A percentile compares a stretch with the other conserved stretches of the same genome.
Conservation (phyloP, 2,113 vertebrate genomes). For the Panthera tigris region DNA sequence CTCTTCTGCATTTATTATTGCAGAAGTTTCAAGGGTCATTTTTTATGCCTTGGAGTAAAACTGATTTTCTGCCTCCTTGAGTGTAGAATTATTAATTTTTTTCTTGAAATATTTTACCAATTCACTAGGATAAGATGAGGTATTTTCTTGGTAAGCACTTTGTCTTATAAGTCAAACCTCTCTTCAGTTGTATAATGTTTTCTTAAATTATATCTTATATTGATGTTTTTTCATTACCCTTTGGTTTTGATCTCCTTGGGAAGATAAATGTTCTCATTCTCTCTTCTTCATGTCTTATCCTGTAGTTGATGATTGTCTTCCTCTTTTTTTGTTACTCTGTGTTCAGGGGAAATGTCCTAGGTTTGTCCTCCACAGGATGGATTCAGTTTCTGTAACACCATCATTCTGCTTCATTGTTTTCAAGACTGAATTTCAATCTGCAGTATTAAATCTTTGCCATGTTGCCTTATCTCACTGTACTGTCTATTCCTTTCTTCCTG, state of each 20-base stretch:
- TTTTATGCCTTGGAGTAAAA: not conserved
- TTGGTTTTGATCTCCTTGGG: not conserved
- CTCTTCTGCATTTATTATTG: not conserved
- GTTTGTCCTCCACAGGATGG: not conserved
- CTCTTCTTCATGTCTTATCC: not conserved
- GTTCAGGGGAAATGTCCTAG: not conserved
- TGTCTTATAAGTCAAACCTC: not conserved
- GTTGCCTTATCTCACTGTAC: not conserved
- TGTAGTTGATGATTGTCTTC: not conserved
- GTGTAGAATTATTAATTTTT: not conserved
- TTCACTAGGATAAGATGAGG: not conserved
- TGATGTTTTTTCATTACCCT: conserved; percentile 10
- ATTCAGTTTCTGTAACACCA: not conserved
- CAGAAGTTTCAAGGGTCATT: not conserved
- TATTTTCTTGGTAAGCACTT: conserved; percentile 40
- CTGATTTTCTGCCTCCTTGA: not conserved
- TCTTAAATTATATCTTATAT: conserved; percentile 24
- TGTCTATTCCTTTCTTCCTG: conserved; percentile 15
- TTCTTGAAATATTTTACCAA: conserved; percentile 3
- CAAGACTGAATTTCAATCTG: conserved; percentile 26
- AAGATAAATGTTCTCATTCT: conserved; percentile 6
- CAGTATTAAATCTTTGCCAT: not conserved
- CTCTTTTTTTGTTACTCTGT: not conserved
- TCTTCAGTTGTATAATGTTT: not conserved
- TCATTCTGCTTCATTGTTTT: not conserved